Evolutionary conservation across 2,797 vertebrate species (phyloP).

Genomic region (Psittacula derbiana): DNA sequence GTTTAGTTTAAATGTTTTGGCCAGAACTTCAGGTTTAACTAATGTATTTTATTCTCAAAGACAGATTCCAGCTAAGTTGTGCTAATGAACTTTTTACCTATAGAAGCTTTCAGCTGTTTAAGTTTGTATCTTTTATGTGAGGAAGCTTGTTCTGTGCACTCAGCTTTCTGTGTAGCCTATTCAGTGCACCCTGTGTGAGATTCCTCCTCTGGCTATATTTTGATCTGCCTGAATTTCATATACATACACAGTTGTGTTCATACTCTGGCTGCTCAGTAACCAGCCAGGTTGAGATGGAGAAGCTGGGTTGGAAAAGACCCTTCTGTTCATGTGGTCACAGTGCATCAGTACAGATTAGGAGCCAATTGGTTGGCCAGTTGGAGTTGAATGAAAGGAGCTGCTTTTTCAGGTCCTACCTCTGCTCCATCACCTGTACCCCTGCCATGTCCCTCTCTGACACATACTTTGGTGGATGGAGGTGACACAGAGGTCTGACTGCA

Average conservation of each 20-base stretch:
- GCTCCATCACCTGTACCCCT: background rate
- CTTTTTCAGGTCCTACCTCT: background rate
- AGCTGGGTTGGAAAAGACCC: background rate
- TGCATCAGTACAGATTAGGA: fast-evolving
- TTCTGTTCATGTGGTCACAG: background rate
- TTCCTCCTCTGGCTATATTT: background rate
- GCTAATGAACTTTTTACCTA: background rate
- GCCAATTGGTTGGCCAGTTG: background rate
- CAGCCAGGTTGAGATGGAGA: background rate
- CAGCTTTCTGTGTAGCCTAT: background rate
- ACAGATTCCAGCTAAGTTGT: background rate
- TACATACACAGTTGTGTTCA: background rate
- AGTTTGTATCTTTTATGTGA: background rate
- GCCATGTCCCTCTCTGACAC: background rate
- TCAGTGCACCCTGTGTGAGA: background rate
- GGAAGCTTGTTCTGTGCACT: background rate
- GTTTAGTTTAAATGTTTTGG: background rate
- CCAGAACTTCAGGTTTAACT: background rate
- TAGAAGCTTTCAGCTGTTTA: background rate
- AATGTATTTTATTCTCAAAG: background rate
- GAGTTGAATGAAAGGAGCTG: background rate
- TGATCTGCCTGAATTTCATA: background rate
- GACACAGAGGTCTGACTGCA: background rate
- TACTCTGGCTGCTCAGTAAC: background rate
- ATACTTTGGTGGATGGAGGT: background rate